Conservation (phyloP, 2,888 invertebrate species). For the Alloscopus bannaensis region DNA sequence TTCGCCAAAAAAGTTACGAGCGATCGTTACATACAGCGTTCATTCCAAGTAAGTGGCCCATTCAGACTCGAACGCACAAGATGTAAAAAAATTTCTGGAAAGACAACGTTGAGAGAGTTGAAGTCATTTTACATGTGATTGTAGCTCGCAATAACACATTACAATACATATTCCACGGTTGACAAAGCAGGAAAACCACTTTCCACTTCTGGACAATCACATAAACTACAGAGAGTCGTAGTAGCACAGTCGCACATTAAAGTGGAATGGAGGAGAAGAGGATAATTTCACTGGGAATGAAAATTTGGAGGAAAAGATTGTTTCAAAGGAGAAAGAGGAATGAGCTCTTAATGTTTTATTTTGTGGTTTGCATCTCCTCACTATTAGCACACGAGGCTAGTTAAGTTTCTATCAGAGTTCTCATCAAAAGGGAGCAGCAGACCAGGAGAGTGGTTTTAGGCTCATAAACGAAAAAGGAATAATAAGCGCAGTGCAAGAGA, state of each 20-base stretch:
- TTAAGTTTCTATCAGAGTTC: conserved; percentile 2
- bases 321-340: not conserved
- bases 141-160: too few species aligned
- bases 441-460: not conserved
- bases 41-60: too few species aligned
- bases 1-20: not conserved
- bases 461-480: not conserved
- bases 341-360: too few species aligned
- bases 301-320: not conserved
- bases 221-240: not conserved
- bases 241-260: not conserved
- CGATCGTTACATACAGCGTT: too few species aligned
- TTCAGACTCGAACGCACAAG: too few species aligned
- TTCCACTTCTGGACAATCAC: not conserved
- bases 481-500: not conserved
- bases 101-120: too few species aligned
- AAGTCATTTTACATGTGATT: too few species aligned
- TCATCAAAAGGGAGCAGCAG: not conserved
- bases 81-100: too few species aligned
- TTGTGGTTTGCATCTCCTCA: not conserved
- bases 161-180: conserved; percentile 15
- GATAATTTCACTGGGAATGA: not conserved
- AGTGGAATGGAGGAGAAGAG: not conserved
- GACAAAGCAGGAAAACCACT: not conserved
- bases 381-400: too few species aligned